phyloP scores from a whole-genome alignment of 2,888 invertebrate species.

The Cecidostiba fungosa region DNA sequence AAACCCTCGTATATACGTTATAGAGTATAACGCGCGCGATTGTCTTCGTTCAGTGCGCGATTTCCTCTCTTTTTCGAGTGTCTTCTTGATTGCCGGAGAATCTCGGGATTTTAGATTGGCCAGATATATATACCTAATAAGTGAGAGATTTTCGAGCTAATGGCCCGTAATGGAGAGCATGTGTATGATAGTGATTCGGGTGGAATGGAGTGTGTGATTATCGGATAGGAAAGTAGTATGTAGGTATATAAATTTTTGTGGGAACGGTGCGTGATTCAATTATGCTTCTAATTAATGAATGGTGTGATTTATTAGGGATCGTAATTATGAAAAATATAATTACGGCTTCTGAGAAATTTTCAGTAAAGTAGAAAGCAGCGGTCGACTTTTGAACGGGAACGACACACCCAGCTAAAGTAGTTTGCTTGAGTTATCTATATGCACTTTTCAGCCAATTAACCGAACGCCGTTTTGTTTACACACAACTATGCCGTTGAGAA shows the following conservation, averaged over 20 bases:
- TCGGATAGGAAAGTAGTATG: not conserved
- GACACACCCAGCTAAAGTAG: conserved; percentile 11
- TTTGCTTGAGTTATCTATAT: conserved; percentile 12
- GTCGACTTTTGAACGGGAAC: not conserved
- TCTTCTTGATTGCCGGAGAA: not conserved
- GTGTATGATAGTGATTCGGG: not conserved
- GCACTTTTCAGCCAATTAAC: conserved; percentile 43
- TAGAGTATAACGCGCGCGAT: not conserved
- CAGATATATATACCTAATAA: not conserved
- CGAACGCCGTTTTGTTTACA: not conserved
- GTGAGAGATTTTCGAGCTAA: not conserved
- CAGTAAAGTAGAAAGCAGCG: not conserved
- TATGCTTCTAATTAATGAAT: not conserved
- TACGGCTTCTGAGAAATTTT: not conserved
- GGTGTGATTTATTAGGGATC: not conserved
- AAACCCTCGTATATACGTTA: not conserved
- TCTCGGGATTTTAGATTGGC: not conserved
- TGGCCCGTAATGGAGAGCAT: not conserved
- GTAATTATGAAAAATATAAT: too few species aligned
- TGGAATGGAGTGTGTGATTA: not conserved
- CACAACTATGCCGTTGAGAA: not conserved
- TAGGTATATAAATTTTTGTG: not conserved
- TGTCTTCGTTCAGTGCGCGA: not conserved
- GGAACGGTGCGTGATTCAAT: not conserved
- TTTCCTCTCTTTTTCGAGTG: not conserved